phyloP scores from a whole-genome alignment of 1,140 invertebrate species.

The Parapsyche elsis region DNA sequence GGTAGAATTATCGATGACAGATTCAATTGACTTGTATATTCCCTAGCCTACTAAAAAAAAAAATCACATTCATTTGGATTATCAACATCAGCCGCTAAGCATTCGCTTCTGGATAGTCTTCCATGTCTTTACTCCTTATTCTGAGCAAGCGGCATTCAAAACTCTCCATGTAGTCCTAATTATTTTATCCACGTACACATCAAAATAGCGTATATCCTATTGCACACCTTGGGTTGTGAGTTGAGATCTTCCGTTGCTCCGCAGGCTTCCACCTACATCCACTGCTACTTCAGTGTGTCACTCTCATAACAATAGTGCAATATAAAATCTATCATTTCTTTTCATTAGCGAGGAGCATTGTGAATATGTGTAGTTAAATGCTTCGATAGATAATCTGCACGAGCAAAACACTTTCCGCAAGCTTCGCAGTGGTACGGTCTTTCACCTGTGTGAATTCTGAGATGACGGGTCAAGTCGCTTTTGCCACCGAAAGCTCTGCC shows the following conservation, averaged over 20 bases:
- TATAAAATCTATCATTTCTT: too few relatives aligned
- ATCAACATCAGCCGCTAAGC: not conserved
- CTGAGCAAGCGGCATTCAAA: too few relatives aligned
- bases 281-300: too few relatives aligned
- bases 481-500: slow-evolving; percentile 87
- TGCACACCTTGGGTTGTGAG: too few relatives aligned
- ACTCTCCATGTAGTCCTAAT: too few relatives aligned
- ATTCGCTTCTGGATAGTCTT: too few relatives aligned
- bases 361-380: slow-evolving; percentile 90
- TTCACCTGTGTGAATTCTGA: slow-evolving; percentile 88
- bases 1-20: slow-evolving; percentile 44
- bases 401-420: slow-evolving; percentile 90
- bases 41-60: slow-evolving; percentile 40
- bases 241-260: too few relatives aligned
- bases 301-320: too few relatives aligned
- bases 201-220: too few relatives aligned
- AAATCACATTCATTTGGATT: slow-evolving; percentile 39
- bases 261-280: too few relatives aligned
- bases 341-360: slow-evolving; percentile 66
- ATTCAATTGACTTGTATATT: slow-evolving; percentile 54
- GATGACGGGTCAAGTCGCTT: slow-evolving; percentile 85
- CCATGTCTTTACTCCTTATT: too few relatives aligned
- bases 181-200: too few relatives aligned
- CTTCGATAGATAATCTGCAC: slow-evolving; percentile 91
- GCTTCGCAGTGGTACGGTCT: slow-evolving; percentile 90